Evolutionary conservation across 1,140 invertebrate species (phyloP), one percentile per base, ranked within the genome.

Genomic region (Drosophila ficusphila): DNA sequence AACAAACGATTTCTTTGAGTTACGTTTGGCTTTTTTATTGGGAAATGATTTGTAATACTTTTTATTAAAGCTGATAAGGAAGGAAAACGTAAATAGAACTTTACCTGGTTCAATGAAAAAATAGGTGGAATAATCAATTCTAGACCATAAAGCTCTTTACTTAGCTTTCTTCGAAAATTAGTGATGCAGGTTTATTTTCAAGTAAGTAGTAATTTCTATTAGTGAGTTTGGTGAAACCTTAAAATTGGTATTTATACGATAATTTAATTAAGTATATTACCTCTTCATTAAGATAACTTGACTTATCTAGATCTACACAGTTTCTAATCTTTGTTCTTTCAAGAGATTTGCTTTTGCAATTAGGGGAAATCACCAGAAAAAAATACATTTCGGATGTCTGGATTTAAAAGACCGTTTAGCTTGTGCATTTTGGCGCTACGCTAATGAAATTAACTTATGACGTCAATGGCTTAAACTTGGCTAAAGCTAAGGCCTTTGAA

Each of bases 361-460:
- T 65, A 34, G 29, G 46, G 60, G 36, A 42, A 67, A 33, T 33
- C 61, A 48, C 44, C n/a, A 2, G 21, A 27, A 65, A 31, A 38
- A 52, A 31, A 51, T 23, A 25, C 11, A 11, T 3, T 31, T 51
- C 18, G n/a, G 14, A 16, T 33, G 11, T 36, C 19, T 25, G 25
- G 44, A 44, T 12, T 33, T 53, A 18, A 34, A 71, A 39, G 41
- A 62, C 12, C 47, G 41, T 31, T 53, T 54, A 31, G 48, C 70
- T 74, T 54, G 58, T 52, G 58, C 49, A 68, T 67, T 67, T 73
- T 73, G 58, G 36, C 71, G 70, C 34, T 65, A 53, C 34, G 71
- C 71, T 75, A 75, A 75, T 75, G 70, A 75, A 74, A 65, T 75
- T 64, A 57, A 29, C 70, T 75, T 6, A 34, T 81, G 77, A 81